Percentiles rank a stretch among this genome's conserved stretches.
phyloP scores from a whole-genome alignment of 2,888 invertebrate species.

The Lacanobia wlatinum region DNA sequence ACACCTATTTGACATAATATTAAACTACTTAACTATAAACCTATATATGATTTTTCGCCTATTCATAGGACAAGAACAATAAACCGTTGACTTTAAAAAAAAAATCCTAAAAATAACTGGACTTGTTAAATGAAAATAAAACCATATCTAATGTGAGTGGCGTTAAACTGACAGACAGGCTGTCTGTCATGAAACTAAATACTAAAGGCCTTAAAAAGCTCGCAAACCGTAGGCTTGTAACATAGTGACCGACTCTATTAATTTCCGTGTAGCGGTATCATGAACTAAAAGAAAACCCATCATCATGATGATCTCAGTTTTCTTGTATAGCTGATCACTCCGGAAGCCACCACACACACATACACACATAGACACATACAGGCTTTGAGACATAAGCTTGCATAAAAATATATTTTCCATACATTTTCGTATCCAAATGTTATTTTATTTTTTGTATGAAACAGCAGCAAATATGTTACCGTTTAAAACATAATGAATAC shows the following conservation, averaged over 20 bases:
- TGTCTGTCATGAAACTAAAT: background rate
- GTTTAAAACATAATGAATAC: no score
- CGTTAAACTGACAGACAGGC: slow-evolving; percentile 11
- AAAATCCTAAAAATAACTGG: background rate
- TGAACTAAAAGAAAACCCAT: slow-evolving; percentile 20
- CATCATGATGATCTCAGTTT: slow-evolving; percentile 42
- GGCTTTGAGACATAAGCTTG: background rate
- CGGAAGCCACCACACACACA: slow-evolving; percentile 4
- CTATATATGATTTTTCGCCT: no score
- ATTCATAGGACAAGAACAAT: no score
- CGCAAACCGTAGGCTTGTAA: background rate
- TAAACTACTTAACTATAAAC: no score
- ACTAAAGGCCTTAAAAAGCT: background rate
- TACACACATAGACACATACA: background rate
- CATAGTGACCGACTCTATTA: slow-evolving; percentile 26
- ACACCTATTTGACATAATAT: no score
- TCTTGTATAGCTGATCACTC: slow-evolving; percentile 18
- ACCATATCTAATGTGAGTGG: slow-evolving; percentile 27
- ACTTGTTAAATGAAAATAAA: background rate
- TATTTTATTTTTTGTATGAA: no score
- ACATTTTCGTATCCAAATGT: background rate
- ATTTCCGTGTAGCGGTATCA: slow-evolving; percentile 32
- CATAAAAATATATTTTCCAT: background rate
- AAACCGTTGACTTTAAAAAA: background rate
- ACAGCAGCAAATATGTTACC: no score